Evolutionary conservation across 2,797 vertebrate species (phyloP).

Genomic region (Siniperca obscura): DNA sequence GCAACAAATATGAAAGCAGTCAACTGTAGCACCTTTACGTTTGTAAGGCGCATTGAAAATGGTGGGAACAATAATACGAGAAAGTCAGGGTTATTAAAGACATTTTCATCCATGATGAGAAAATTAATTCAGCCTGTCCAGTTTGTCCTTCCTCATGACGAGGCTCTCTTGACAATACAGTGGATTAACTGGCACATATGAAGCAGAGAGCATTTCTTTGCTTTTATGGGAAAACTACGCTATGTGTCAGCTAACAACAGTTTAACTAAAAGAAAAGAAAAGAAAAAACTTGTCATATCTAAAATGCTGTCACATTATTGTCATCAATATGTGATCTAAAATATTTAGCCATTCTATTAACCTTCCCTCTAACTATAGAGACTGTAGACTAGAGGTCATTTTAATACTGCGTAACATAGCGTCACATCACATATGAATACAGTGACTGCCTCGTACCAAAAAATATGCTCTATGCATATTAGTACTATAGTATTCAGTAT

Average conservation of each 20-base stretch:
- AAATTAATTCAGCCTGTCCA: conserved; percentile 13
- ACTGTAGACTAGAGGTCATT: neutral
- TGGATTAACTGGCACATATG: neutral
- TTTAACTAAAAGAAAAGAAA: neutral
- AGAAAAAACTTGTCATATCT: neutral
- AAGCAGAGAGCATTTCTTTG: neutral
- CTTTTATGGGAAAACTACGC: neutral
- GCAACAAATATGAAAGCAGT: conserved; percentile 60
- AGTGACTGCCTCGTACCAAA: neutral
- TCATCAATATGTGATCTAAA: neutral
- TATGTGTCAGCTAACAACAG: neutral
- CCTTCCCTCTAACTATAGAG: neutral
- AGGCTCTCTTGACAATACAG: neutral
- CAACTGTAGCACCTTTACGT: conserved; percentile 36
- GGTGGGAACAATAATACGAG: conserved; percentile 8
- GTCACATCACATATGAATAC: neutral
- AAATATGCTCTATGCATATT: neutral
- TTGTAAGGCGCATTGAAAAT: conserved; percentile 27
- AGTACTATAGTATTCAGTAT: neutral
- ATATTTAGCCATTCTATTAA: neutral
- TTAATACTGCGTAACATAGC: neutral
- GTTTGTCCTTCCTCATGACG: conserved; percentile 2
- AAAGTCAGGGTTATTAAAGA: conserved; percentile 20
- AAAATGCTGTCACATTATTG: neutral
- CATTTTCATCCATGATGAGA: conserved; percentile 6